phyloP scores from a whole-genome alignment of 2,888 invertebrate species.

The Trichopria drosophilae region DNA sequence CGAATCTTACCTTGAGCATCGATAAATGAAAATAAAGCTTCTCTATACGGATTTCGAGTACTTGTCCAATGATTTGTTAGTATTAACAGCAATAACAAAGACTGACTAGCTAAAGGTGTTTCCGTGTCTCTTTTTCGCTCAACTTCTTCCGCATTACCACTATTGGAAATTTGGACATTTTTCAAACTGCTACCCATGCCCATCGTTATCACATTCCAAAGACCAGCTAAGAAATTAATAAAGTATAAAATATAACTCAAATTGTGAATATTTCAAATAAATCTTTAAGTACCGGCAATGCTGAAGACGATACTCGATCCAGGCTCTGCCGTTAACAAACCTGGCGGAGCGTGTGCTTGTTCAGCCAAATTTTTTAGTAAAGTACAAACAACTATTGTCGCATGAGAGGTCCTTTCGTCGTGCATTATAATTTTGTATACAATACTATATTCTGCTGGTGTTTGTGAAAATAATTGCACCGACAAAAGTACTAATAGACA shows the following conservation, averaged over 20 bases:
- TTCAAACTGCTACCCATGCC: conserved; percentile 57
- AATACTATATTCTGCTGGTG: conserved; percentile 57
- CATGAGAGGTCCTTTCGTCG: conserved; percentile 73
- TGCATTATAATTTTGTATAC: conserved; percentile 66
- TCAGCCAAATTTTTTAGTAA: conserved; percentile 76
- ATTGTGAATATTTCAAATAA: not conserved
- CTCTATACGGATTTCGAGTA: conserved; percentile 79
- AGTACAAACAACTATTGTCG: conserved; percentile 77
- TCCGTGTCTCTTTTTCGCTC: conserved; percentile 60
- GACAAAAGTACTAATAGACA: conserved; percentile 85
- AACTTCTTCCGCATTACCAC: conserved; percentile 47
- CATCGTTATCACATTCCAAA: conserved; percentile 82
- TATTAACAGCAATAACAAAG: conserved; percentile 82
- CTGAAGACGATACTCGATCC: conserved; percentile 86
- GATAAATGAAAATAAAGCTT: conserved; percentile 80
- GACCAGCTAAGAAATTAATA: conserved; percentile 62
- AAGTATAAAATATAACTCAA: not conserved
- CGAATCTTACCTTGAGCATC: conserved; percentile 78
- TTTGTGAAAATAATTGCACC: conserved; percentile 79
- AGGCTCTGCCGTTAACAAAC: conserved; percentile 66
- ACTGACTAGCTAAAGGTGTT: conserved; percentile 85
- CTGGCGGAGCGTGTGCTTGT: conserved; percentile 70
- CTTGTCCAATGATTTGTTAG: conserved; percentile 88
- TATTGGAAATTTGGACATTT: conserved; percentile 49
- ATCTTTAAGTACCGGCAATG: conserved; percentile 60